Evolutionary conservation across 2,113 vertebrate species (phyloP), one percentile per base, ranked within the genome.

Genomic region (Syngnathus typhle): DNA sequence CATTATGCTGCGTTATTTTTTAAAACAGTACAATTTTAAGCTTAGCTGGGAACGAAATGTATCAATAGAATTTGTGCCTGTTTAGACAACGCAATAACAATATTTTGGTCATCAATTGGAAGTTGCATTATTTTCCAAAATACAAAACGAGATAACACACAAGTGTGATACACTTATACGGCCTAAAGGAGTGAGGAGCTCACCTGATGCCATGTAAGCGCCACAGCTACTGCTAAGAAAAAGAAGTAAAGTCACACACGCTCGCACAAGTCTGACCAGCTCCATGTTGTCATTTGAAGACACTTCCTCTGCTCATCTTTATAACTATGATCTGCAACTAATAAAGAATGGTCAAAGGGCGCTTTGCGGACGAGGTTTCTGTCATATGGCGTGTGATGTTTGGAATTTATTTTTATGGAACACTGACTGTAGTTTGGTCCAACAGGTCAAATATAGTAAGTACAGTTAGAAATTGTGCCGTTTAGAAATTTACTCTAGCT

Each of bases 291-390:
- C n/a, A 21, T 21, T 68, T 52, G 38, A 70, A 75, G 74, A 71
- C 59, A 63, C 59, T 63, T 38, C 54, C 8, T 9, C 67, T 15
- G 67, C 76, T 80, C 78, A 72, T 75, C 72, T 88, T 88, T 85
- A 87, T 77, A 69, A 69, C 82, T 66, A 43, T 60, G 59, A 67
- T 72, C 44, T 18, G 13, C 5, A 47, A 47, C 44, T 47, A 47
- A 82, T 84, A 87, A 88, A 78, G 72, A 52, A n/a, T 12, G 90
- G 81, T 82, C 90, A 91, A 92, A 91, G 91, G 82, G 80, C 88
- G 84, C 37, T 32, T 61, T 51, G 67, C 60, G 56, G 58, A 51
- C 16, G 16, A 62, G 56, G 37, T 38, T 61, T 32, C 61, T 61
- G 49, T 52, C 37, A 11, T 47, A 54, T 54, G 38, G 41, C 51